Evolutionary conservation across 2,113 vertebrate species (phyloP).

Genomic region (Sinocyclocheilus anshuiensis): DNA sequence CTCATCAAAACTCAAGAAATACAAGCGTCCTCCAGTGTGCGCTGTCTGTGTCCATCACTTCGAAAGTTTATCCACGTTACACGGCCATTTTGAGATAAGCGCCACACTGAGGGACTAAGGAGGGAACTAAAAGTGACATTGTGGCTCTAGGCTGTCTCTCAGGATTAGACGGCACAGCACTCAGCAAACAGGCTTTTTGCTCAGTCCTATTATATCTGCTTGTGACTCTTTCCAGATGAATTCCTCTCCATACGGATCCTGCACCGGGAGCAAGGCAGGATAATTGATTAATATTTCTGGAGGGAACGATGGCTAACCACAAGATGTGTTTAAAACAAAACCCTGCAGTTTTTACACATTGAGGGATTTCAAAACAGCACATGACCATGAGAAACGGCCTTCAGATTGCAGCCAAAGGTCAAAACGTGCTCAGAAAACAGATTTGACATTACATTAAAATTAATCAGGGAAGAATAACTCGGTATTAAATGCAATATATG

Average conservation of each 20-base stretch:
- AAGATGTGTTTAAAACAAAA: constrained; percentile 62
- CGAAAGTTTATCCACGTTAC: constrained; percentile 72
- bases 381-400: constrained; percentile 47
- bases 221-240: constrained; percentile 81
- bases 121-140: constrained; percentile 79
- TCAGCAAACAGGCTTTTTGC: constrained; percentile 76
- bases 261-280: constrained; percentile 66
- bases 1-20: neutral
- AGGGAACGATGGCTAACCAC: constrained; percentile 80
- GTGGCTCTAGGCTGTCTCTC: constrained; percentile 78
- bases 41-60: constrained; percentile 57
- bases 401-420: constrained; percentile 46
- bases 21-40: constrained; percentile 39
- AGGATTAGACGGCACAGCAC: constrained; percentile 80
- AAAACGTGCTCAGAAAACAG: neutral
- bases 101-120: constrained; percentile 68
- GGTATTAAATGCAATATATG: neutral
- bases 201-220: constrained; percentile 77
- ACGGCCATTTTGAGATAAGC: constrained; percentile 69
- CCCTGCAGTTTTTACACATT: constrained; percentile 53
- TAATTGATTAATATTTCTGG: constrained; percentile 84
- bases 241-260: constrained; percentile 78
- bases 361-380: constrained; percentile 39
- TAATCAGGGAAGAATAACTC: neutral
- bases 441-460: neutral